Conservation (phyloP, 2,113 vertebrate species). For the Dicaeum eximium region DNA sequence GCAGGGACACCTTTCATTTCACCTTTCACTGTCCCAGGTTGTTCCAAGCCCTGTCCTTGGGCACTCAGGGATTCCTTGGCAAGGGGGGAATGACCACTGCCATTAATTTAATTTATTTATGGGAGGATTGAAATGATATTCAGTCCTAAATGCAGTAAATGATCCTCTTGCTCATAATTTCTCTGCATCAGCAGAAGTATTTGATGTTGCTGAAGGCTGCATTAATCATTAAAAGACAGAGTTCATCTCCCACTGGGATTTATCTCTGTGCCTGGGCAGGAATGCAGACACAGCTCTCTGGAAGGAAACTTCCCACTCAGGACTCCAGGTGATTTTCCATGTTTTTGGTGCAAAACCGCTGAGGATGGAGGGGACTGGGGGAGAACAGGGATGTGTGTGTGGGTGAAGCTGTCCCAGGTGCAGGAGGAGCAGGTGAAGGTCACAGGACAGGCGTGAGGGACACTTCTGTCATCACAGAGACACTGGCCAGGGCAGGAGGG, state of each 20-base stretch:
- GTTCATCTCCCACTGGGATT: background rate
- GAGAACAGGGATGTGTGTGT: fast-evolving
- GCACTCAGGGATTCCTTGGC: background rate
- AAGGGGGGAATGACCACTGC: background rate
- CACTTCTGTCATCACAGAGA: background rate
- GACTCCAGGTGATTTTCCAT: background rate
- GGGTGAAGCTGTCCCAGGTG: background rate
- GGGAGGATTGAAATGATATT: background rate
- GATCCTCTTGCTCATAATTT: background rate
- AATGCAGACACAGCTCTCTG: background rate
- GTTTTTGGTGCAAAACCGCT: fast-evolving
- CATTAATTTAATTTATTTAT: background rate
- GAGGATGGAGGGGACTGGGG: background rate
- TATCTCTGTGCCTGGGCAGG: background rate
- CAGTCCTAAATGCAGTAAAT: background rate
- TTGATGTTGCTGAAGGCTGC: background rate
- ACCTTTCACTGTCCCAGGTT: background rate
- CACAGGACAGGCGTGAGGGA: background rate
- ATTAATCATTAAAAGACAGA: background rate
- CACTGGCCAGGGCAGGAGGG: background rate
- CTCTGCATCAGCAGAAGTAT: background rate
- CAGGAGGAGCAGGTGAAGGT: background rate
- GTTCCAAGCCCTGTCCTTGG: background rate
- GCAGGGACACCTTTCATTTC: background rate
- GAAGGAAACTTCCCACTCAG: background rate